These are phyloP conservation scores for Stomatorhinus ivindoensis DNA, from an alignment of 2,113 vertebrate genomes.

Conservation along the genomic window DNA sequence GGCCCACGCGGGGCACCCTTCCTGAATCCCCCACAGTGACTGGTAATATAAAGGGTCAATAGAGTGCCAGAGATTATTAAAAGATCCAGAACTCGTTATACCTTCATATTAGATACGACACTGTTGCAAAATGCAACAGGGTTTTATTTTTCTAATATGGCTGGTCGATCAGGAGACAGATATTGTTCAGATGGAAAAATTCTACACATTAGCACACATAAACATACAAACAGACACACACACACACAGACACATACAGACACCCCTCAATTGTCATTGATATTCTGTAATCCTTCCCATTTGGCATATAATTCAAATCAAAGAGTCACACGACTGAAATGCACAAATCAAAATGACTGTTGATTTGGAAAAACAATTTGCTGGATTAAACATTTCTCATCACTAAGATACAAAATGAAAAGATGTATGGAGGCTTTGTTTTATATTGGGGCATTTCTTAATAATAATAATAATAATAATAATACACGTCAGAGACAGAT, in stretches of 20 bases:
- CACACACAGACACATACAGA: background rate
- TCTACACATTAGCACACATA: background rate
- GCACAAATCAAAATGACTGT: background rate
- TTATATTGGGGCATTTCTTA: background rate
- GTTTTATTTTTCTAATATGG: background rate
- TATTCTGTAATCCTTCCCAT: background rate
- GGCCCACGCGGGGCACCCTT: background rate
- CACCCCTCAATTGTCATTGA: background rate
- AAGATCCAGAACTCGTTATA: background rate
- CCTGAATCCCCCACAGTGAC: background rate
- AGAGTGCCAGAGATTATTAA: background rate
- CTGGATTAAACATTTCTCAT: background rate
- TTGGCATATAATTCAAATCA: background rate
- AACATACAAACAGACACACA: background rate
- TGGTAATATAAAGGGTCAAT: background rate
- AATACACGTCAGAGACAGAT: background rate
- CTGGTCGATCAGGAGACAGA: background rate
- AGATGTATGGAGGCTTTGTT: background rate
- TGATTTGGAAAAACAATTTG: background rate
- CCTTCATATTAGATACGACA: background rate
- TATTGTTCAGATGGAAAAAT: background rate
- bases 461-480: background rate
- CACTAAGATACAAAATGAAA: background rate
- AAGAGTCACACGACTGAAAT: background rate
- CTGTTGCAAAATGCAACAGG: background rate